Evolutionary conservation across 2,888 invertebrate species (phyloP), one percentile per base, ranked within the genome.

Genomic region (Epistrophe eligans): DNA sequence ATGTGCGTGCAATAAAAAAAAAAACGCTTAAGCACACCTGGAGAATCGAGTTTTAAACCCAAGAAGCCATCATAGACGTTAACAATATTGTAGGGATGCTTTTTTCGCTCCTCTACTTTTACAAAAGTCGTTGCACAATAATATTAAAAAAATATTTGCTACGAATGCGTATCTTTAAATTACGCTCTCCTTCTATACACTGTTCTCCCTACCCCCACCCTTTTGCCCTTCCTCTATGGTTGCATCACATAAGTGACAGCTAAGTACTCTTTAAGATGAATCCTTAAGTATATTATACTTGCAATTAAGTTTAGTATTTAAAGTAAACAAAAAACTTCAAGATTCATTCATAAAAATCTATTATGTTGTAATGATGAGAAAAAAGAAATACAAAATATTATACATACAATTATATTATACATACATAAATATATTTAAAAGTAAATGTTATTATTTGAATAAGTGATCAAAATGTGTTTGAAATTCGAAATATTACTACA

Each of bases 361-460:
- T 55, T 70, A 55, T 67, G 73, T 73, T 82, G 62, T 77, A 81
- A 62, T 74, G 77, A 72, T n/a, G 62, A 79, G 38, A 77, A 60
- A 71, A 80, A 71, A 76, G 43, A 79, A 52, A 67, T 17, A 67
- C 52, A 55, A 70, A 48, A 45, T 32, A 60, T 38, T 48, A 70
- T 55, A 55, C 52, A 70, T 70, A 55, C 6, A 70, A 52, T 55
- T 70, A 70, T 55, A 70, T 52, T 40, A 62, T 67, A 72, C 72
- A 87, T 87, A 87, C 71, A 73, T 10, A 60, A 35, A 72, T 79
- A 87, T 87, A 87, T 79, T 77, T 82, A 83, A 67, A 87, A 87
- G 85, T 83, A 83, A 87, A 87, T 87, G 83, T 87, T 79, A 83
- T 87, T 87, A 83, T 87, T 87, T 87, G 71, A 83, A 71, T 87